Conservation (phyloP, 2,113 vertebrate genomes). For the Melozone crissalis region DNA sequence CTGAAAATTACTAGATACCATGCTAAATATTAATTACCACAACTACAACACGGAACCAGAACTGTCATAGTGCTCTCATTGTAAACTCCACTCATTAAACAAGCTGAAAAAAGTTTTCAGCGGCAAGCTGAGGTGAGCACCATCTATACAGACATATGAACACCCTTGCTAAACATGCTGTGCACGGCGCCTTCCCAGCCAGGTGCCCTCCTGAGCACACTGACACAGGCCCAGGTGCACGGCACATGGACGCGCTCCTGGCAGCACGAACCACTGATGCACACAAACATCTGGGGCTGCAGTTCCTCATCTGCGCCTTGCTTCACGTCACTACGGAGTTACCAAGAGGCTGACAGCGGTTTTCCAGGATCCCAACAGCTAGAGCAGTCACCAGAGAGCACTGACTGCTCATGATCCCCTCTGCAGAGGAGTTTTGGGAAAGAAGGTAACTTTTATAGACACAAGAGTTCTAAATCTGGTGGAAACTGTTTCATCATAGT, state of each 20-base stretch:
- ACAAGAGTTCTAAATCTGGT: not conserved
- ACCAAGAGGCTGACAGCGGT: fast-evolving
- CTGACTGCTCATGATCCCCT: not conserved
- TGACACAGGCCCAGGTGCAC: fast-evolving
- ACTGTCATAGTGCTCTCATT: not conserved
- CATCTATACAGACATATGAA: fast-evolving
- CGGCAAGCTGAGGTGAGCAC: not conserved
- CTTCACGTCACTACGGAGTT: fast-evolving
- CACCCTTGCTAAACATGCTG: fast-evolving
- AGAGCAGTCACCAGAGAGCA: not conserved
- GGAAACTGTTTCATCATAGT: not conserved
- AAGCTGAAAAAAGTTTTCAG: not conserved
- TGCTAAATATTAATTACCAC: slow-evolving; percentile 63
- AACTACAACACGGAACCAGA: not conserved
- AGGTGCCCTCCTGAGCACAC: fast-evolving
- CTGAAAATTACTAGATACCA: slow-evolving; percentile 60
- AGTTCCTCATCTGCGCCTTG: fast-evolving
- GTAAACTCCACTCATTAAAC: not conserved
- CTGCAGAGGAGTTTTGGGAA: not conserved
- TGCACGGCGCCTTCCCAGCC: fast-evolving
- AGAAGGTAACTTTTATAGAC: not conserved
- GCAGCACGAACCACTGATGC: fast-evolving
- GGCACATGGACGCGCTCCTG: fast-evolving
- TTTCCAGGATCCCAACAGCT: not conserved
- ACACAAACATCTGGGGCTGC: not conserved